Evolutionary conservation across 2,113 vertebrate genomes (phyloP).

Genomic region (Alligator mississippiensis): DNA sequence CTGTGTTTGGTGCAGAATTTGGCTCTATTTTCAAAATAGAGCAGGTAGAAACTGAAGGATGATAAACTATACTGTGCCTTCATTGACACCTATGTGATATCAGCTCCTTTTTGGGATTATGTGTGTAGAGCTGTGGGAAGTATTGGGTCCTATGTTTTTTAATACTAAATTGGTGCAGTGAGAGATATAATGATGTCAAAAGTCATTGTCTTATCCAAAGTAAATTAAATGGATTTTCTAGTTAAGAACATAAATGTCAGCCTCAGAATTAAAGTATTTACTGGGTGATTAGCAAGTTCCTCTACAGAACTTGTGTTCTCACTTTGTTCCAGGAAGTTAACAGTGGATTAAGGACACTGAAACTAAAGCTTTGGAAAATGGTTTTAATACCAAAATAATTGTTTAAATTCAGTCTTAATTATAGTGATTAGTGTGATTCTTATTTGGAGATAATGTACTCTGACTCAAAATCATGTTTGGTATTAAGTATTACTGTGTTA

Average conservation of each 20-base stretch:
- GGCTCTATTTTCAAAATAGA: rapidly evolving
- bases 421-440: constrained; percentile 51
- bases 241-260: constrained; percentile 23
- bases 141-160: neutral
- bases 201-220: constrained; percentile 26
- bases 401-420: constrained; percentile 60
- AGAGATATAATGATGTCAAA: neutral
- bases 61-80: neutral
- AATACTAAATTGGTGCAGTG: neutral
- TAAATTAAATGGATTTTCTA: constrained; percentile 44
- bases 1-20: neutral
- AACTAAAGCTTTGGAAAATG: constrained; percentile 38
- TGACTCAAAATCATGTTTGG: constrained; percentile 1
- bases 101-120: rapidly evolving
- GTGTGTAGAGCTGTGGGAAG: neutral
- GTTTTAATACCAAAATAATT: constrained; percentile 62
- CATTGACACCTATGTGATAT: rapidly evolving
- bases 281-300: constrained; percentile 42
- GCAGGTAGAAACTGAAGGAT: neutral
- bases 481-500: constrained; percentile 4
- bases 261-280: constrained; percentile 29
- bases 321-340: constrained; percentile 17
- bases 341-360: constrained; percentile 30
- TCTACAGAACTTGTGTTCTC: constrained; percentile 59
- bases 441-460: constrained; percentile 29